Evolutionary conservation across 2,113 vertebrate genomes (phyloP).

Genomic region (Oostethus manadensis): DNA sequence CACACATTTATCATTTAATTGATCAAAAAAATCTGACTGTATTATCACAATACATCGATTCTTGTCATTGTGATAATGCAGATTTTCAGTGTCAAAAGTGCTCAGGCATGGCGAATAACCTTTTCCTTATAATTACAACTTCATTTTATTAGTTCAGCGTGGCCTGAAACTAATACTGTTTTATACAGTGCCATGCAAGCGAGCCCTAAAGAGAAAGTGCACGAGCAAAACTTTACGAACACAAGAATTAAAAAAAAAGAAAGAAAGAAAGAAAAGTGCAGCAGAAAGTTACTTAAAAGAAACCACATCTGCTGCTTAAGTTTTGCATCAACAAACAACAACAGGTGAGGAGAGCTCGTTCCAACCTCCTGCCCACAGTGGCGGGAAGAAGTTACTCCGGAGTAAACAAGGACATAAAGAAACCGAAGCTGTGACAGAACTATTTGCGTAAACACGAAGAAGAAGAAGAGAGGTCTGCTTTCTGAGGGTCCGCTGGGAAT

Average conservation of each 20-base stretch:
- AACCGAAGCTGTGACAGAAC: slow-evolving; percentile 46
- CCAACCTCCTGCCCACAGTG: slow-evolving; percentile 43
- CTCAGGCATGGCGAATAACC: too few relatives aligned
- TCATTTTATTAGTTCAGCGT: too few relatives aligned
- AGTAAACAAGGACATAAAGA: slow-evolving; percentile 47
- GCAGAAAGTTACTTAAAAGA: slow-evolving; percentile 19
- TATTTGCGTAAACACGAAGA: slow-evolving; percentile 54
- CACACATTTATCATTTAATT: too few relatives aligned
- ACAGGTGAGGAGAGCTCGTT: slow-evolving; percentile 51
- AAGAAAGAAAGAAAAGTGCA: neutral
- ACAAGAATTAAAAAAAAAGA: slow-evolving; percentile 19
- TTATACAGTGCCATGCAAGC: too few relatives aligned
- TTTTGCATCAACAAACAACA: slow-evolving; percentile 44
- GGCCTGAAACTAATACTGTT: too few relatives aligned
- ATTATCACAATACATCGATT: too few relatives aligned
- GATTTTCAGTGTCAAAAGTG: too few relatives aligned
- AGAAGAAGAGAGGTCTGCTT: slow-evolving; percentile 59
- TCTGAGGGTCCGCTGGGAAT: slow-evolving; percentile 54
- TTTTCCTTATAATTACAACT: too few relatives aligned
- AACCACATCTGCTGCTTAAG: slow-evolving; percentile 29
- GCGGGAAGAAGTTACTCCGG: slow-evolving; percentile 46
- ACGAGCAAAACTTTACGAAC: slow-evolving; percentile 38
- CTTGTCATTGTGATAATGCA: too few relatives aligned
- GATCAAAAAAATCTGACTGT: too few relatives aligned
- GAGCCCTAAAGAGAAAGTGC: slow-evolving; percentile 33